Conservation (phyloP, 2,888 invertebrate species). For the Opisthograptis luteolata region DNA sequence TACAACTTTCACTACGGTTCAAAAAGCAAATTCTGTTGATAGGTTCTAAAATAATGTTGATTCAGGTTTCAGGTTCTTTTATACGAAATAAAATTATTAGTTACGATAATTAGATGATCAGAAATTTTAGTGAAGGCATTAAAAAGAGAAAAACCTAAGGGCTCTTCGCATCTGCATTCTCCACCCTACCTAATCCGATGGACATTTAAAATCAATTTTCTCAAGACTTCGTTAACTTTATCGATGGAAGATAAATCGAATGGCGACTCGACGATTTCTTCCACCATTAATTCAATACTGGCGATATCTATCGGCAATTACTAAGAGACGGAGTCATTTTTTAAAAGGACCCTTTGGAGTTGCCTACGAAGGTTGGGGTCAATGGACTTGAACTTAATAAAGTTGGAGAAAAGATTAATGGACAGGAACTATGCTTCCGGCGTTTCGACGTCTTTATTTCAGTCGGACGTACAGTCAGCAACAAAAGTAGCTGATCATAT, state of each 20-base stretch:
- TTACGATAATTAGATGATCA: too few species aligned
- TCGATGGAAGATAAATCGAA: conserved; percentile 58
- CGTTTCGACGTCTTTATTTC: too few species aligned
- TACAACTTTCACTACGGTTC: too few species aligned
- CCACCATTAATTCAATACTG: conserved; percentile 57
- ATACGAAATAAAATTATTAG: too few species aligned
- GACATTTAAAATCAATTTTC: conserved; percentile 63
- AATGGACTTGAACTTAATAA: conserved; percentile 39
- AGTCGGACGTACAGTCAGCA: too few species aligned
- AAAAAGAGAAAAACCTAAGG: too few species aligned
- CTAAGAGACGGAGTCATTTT: conserved; percentile 44
- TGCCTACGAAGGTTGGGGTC: conserved; percentile 30
- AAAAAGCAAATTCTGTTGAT: too few species aligned
- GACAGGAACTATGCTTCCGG: conserved; percentile 25
- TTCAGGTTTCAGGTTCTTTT: too few species aligned
- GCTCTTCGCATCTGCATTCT: conserved; percentile 22
- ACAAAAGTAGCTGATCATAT: too few species aligned
- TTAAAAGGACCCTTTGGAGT: conserved; percentile 28
- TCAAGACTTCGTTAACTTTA: conserved; percentile 63
- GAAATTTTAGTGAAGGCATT: too few species aligned
- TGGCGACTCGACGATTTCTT: conserved; percentile 50
- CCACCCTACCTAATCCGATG: conserved; percentile 22
- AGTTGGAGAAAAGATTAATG: conserved; percentile 36
- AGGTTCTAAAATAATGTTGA: too few species aligned
- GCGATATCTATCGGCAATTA: conserved; percentile 55